Conservation (phyloP, 2,113 vertebrate species). For the Hoplias malabaricus region DNA sequence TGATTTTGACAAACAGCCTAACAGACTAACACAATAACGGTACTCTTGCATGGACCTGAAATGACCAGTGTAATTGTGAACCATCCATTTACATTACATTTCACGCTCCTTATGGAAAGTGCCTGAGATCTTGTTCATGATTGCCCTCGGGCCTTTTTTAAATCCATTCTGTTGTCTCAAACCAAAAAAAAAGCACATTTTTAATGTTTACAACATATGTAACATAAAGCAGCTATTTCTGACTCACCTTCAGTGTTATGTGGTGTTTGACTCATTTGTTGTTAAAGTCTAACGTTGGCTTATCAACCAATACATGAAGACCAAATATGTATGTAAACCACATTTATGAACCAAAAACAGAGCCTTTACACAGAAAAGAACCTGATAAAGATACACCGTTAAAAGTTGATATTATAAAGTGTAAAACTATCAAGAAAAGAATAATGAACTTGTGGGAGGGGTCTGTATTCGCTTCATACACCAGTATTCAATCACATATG, state of each 20-base stretch:
- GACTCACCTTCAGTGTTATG: not conserved
- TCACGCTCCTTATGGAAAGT: conserved; percentile 55
- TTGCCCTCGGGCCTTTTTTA: conserved; percentile 43
- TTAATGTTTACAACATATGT: conserved; percentile 32
- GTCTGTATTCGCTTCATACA: not conserved
- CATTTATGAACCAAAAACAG: conserved; percentile 19
- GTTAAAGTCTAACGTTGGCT: too few species aligned
- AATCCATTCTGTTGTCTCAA: conserved; percentile 49
- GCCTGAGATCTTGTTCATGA: conserved; percentile 63
- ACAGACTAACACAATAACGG: not conserved
- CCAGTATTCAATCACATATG: not conserved
- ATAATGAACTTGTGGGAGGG: not conserved
- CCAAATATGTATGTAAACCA: not conserved
- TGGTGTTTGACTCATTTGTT: not conserved
- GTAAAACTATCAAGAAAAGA: not conserved
- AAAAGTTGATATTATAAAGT: not conserved
- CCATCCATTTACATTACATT: conserved; percentile 16
- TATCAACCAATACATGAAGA: not conserved
- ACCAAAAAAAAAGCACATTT: conserved; percentile 52
- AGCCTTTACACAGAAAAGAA: not conserved
- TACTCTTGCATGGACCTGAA: conserved; percentile 49
- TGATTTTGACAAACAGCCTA: not conserved
- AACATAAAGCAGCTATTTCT: conserved; percentile 5
- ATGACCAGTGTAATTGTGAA: conserved; percentile 15
- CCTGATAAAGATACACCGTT: not conserved